Conservation (phyloP, 2,797 vertebrate species). For the Sebastes itinus region DNA sequence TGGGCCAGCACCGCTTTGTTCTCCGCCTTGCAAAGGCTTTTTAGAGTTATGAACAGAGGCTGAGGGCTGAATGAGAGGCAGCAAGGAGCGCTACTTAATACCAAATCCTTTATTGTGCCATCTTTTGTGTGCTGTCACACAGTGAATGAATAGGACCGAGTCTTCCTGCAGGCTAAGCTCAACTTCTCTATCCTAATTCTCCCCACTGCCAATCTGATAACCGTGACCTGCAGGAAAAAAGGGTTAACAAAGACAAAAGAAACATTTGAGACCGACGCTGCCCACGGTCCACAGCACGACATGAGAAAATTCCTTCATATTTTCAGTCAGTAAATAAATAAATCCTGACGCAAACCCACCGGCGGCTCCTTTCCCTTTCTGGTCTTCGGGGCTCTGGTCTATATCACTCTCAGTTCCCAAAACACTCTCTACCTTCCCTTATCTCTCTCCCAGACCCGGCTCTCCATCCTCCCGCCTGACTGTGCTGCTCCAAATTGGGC, state of each 20-base stretch:
- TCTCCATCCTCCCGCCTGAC: conserved; percentile 65
- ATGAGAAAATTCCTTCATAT: conserved; percentile 49
- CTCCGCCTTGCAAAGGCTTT: conserved; percentile 53
- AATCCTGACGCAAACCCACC: conserved; percentile 58
- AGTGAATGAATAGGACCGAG: conserved; percentile 65
- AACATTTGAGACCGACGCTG: conserved; percentile 36
- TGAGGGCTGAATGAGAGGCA: conserved; percentile 59
- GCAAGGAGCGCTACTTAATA: conserved; percentile 73
- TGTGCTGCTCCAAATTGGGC: conserved; percentile 65
- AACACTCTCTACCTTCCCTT: conserved; percentile 85
- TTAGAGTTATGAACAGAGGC: conserved; percentile 61
- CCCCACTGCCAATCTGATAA: conserved; percentile 65
- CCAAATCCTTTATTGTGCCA: conserved; percentile 72
- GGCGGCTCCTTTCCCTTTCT: conserved; percentile 68
- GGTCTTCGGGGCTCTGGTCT: conserved; percentile 80
- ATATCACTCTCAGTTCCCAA: conserved; percentile 86
- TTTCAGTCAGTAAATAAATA: conserved; percentile 72
- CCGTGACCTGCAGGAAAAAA: conserved; percentile 45
- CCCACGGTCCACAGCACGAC: conserved; percentile 23
- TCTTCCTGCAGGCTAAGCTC: conserved; percentile 74
- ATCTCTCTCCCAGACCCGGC: conserved; percentile 80
- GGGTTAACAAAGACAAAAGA: conserved; percentile 35
- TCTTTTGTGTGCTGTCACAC: conserved; percentile 75
- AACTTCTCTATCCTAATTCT: conserved; percentile 66
- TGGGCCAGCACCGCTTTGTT: conserved; percentile 70